Evolutionary conservation across 2,113 vertebrate genomes (phyloP), one percentile per base, ranked within the genome.

Genomic region (Lamprologus callipterus): DNA sequence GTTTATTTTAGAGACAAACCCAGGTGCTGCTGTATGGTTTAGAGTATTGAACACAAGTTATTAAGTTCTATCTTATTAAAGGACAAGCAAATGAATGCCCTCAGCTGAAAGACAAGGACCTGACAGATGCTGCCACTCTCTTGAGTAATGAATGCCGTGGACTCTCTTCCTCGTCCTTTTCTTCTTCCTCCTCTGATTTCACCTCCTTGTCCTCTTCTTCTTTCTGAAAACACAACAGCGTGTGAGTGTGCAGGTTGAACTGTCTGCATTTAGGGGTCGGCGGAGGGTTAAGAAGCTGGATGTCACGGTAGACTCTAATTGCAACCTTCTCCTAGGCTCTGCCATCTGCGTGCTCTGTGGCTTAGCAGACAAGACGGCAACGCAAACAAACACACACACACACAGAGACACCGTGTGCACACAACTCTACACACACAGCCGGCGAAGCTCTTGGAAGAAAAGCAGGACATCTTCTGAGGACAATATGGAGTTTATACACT

Each of bases 51-150:
- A 78, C 70, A 49, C 23, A 78, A 49, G 42, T 0, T 28, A 31
- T 75, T 28, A 49, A 54, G 14, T 37, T 26, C 23, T 31, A 3
- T 26, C 23, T 57, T 17, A 57, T 75, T 81, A 16, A 6, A 17
- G 10, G 1, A 13, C 55, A 65, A 58, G 21, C n/a, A 31, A 21
- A 60, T 42, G 23, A 19, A 42, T 80, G 26, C 35, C 82, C 93
- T 93, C 83, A 97, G 96, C 96, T 96, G 75, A 96, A 97, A 21
- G 95, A 96, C 54, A 95, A 68, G 21, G 96, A 95, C 81, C 96
- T 92, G 68, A 96, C 95, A 12, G 96, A 96, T 31, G 95, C 92
- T 26, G 96, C 89, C 5, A 96, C 95, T 83, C 95, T 91, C 45
- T 95, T 93, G 17, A 97, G 88, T 68, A 96, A 89, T 16, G 96